Conservation (phyloP, 2,113 vertebrate species). For the Ciconia boyciana region DNA sequence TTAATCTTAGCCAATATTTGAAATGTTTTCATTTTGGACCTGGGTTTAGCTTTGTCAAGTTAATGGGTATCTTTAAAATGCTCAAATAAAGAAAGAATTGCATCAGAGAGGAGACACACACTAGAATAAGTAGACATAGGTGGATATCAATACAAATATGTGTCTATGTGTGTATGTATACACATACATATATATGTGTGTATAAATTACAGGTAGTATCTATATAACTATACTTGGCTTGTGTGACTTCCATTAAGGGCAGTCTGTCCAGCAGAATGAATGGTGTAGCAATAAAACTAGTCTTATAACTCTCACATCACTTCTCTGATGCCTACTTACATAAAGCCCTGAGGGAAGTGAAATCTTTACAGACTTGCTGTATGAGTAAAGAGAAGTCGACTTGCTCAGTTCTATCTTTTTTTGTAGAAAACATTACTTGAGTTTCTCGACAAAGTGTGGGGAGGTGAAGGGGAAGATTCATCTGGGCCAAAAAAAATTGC, state of each 20-base stretch:
- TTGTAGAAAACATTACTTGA: neutral
- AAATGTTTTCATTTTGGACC: neutral
- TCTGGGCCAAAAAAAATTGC: neutral
- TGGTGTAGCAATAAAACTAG: neutral
- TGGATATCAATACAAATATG: neutral
- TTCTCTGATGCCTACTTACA: neutral
- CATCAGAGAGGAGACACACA: neutral
- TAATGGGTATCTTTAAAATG: neutral
- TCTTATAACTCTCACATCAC: neutral
- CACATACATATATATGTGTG: rapidly evolving
- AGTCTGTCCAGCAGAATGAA: neutral
- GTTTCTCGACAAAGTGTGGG: neutral
- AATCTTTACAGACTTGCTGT: neutral
- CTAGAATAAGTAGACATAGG: neutral
- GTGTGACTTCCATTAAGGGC: neutral
- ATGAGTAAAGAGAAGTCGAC: neutral
- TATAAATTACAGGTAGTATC: neutral
- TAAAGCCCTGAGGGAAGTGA: neutral
- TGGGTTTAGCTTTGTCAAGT: neutral
- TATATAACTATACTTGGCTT: neutral
- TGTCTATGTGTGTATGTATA: neutral
- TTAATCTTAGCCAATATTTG: neutral
- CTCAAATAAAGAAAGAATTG: neutral
- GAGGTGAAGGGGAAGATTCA: neutral
- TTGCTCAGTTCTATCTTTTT: neutral